Percentiles rank a stretch among this genome's conserved stretches.
Conservation (phyloP, 2,113 vertebrate species). For the Oplegnathus fasciatus region DNA sequence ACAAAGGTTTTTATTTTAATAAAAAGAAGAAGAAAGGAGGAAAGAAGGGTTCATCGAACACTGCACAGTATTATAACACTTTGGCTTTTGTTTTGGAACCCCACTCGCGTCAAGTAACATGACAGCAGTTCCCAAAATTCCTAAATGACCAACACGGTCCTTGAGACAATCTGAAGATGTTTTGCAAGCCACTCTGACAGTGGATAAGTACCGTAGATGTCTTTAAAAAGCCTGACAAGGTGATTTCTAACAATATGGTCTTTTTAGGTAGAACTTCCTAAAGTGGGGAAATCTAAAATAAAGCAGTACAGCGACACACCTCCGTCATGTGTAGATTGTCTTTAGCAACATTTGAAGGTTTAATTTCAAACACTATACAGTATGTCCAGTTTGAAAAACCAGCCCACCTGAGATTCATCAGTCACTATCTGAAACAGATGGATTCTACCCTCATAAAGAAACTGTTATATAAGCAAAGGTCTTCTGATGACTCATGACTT, state of each 20-base stretch:
- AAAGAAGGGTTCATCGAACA: background rate
- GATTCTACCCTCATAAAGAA: constrained; percentile 16
- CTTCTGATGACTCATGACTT: constrained; percentile 33
- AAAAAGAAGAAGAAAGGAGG: background rate
- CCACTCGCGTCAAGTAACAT: background rate
- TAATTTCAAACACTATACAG: background rate
- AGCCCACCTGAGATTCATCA: constrained; percentile 2
- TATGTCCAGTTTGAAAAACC: background rate
- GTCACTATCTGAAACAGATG: background rate
- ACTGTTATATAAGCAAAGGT: constrained; percentile 41
- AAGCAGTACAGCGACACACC: background rate
- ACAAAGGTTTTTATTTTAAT: background rate
- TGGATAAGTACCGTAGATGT: background rate
- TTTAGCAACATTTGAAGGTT: background rate
- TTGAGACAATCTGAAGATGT: background rate
- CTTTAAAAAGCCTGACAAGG: background rate
- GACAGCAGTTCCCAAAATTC: background rate
- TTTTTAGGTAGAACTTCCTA: background rate
- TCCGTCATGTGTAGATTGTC: background rate
- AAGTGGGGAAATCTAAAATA: background rate
- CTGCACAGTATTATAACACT: background rate
- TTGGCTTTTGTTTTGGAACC: background rate
- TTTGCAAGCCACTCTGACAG: background rate
- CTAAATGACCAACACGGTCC: background rate
- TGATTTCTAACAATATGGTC: background rate